Conservation (phyloP, 2,113 vertebrate species). For the Pachypanchax playfairii region DNA sequence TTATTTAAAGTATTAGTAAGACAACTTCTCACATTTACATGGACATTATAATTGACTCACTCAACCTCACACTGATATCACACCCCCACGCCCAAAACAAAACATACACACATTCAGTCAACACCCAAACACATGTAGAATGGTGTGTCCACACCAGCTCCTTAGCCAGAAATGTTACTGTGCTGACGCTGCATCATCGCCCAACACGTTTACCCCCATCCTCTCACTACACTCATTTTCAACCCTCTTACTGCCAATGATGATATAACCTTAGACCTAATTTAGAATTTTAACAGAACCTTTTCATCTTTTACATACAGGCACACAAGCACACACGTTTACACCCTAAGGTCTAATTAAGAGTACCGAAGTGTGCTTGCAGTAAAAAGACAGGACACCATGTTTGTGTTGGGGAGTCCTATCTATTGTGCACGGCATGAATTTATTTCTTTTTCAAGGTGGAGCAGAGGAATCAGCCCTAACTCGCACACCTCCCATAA, state of each 20-base stretch:
- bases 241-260: neutral
- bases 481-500: slow-evolving; percentile 35
- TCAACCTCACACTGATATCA: neutral
- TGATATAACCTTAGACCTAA: slow-evolving; percentile 20
- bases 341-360: slow-evolving; percentile 39
- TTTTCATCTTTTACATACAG: neutral
- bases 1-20: slow-evolving; percentile 10
- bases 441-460: slow-evolving; percentile 54
- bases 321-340: neutral
- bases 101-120: neutral
- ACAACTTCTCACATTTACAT: neutral
- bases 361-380: slow-evolving; percentile 24
- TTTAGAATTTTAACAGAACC: slow-evolving; percentile 28
- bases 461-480: slow-evolving; percentile 31
- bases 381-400: slow-evolving; percentile 16
- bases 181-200: slow-evolving; percentile 50
- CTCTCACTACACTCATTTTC: neutral
- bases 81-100: neutral
- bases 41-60: neutral
- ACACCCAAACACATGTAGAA: neutral
- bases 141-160: slow-evolving; percentile 3
- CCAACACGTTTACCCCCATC: neutral
- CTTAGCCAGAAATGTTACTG: slow-evolving; percentile 9
- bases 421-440: slow-evolving; percentile 44
- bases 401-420: slow-evolving; percentile 50